Evolutionary conservation across 2,888 invertebrate species (phyloP).

Genomic region (Alentia gelatinosa): DNA sequence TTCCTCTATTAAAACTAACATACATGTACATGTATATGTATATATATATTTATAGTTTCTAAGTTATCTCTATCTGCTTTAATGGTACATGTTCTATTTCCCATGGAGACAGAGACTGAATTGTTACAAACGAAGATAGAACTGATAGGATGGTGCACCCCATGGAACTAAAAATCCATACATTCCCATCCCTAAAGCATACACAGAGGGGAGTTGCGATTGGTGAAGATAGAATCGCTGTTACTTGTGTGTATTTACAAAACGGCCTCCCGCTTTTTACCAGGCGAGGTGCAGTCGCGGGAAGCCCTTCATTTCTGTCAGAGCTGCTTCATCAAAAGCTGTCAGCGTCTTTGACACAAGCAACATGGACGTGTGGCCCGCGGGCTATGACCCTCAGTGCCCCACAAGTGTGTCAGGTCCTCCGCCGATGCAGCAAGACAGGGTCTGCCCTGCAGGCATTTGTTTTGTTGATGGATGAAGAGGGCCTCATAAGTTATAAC

Average conservation of each 20-base stretch:
- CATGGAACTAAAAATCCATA: too few species aligned
- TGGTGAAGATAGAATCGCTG: too few species aligned
- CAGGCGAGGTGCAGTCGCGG: background rate
- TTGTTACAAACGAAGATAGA: too few species aligned
- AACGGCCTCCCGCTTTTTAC: background rate
- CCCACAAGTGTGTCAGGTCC: background rate
- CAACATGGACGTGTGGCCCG: background rate
- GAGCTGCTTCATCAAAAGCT: background rate
- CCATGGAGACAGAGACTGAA: too few species aligned
- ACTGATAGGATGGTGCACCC: too few species aligned
- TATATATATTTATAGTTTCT: too few species aligned
- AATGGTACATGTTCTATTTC: too few species aligned
- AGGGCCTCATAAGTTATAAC: background rate
- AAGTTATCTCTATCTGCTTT: too few species aligned
- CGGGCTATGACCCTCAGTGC: background rate
- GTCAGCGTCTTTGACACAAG: background rate
- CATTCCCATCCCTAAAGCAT: too few species aligned
- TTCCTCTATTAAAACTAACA: too few species aligned
- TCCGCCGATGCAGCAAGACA: background rate
- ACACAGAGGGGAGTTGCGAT: too few species aligned
- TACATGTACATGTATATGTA: too few species aligned
- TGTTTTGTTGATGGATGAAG: background rate
- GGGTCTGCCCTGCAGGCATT: background rate
- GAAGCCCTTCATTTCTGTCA: slow-evolving; percentile 3
- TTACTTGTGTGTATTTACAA: background rate